Percentiles rank a stretch among this genome's conserved stretches.
phyloP scores from a whole-genome alignment of 2,888 invertebrate species.

The Archips xylosteana region DNA sequence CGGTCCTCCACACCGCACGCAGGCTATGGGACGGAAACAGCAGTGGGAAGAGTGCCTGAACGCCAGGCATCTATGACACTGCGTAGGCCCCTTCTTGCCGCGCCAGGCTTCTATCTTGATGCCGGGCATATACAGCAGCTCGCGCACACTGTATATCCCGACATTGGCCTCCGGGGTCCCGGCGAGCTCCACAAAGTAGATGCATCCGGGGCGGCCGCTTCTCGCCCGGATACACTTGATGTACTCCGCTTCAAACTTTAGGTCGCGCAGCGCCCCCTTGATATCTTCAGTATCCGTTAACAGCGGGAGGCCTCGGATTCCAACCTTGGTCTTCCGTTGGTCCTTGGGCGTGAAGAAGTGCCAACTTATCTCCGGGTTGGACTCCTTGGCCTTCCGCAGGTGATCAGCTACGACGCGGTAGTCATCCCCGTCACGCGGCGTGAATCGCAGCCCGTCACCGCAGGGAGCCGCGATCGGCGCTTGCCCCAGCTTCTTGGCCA shows the following conservation, averaged over 20 bases:
- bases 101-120: not conserved
- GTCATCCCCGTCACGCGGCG: constrained; percentile 37
- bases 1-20: too few species aligned
- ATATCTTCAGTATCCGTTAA: constrained; percentile 39
- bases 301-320: constrained; percentile 40
- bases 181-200: not conserved
- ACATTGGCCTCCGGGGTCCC: not conserved
- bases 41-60: not conserved
- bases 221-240: not conserved
- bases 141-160: not conserved
- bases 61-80: constrained; percentile 5
- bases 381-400: constrained; percentile 31
- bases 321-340: constrained; percentile 42
- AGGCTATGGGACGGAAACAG: too few species aligned
- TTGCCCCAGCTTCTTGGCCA: constrained; percentile 23
- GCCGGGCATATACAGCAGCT: not conserved
- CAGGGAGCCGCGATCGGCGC: constrained; percentile 42
- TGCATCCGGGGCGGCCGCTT: constrained; percentile 3
- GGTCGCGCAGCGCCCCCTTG: constrained; percentile 21
- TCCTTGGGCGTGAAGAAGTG: constrained; percentile 43
- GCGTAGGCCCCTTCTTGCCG: not conserved
- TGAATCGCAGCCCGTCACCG: constrained; percentile 44
- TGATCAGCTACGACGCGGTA: constrained; percentile 44
- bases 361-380: constrained; percentile 38
- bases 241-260: not conserved